Evolutionary conservation across 2,113 vertebrate genomes (phyloP), one percentile per base, ranked within the genome.

Genomic region (Erythrocercus mccallii): DNA sequence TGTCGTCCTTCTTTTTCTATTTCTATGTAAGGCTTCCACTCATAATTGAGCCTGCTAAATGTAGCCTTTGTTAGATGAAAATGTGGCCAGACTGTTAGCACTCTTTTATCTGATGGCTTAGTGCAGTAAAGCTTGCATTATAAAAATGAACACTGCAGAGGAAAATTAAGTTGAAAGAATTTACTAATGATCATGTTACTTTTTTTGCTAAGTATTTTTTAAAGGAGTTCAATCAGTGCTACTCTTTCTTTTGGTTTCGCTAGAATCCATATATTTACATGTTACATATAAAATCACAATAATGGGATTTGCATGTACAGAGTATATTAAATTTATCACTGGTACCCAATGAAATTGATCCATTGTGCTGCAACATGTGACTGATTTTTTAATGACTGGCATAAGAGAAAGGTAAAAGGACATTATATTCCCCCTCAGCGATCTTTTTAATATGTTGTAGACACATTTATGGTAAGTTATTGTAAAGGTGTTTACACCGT

Each of bases 21-120:
- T 83, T 95, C 85, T 92, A 47, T 81, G 53, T 79, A 95, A 83
- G 88, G 73, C 72, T 94, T 95, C 82, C 76, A 51, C 44, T 76
- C 18, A 31, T 92, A 95, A 96, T 89, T 96, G 96, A 90, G 90
- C 69, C 61, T 4, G 4, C 65, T 94, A 95, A 96, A 92, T 84
- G 77, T 86, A 83, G 81, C 80, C 42, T 97, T 97, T 97, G 94
- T 97, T 73, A 87, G 80, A 90, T 18, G 58, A 85, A 95, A 94
- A 85, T 64, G 62, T 85, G 90, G 80, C 86, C 88, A 79, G 90
- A 77, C 92, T 3, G 30, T 92, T 93, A 91, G 86, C 50, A 88
- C 42, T 38, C 70, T 90, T 92, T 95, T 80, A 88, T 96, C 92
- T 93, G 94, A 81, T 76, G 91, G 77, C 66, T 96, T 90, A 76